Evolutionary conservation across 2,113 vertebrate species (phyloP).

Genomic region (Clarias magur): DNA sequence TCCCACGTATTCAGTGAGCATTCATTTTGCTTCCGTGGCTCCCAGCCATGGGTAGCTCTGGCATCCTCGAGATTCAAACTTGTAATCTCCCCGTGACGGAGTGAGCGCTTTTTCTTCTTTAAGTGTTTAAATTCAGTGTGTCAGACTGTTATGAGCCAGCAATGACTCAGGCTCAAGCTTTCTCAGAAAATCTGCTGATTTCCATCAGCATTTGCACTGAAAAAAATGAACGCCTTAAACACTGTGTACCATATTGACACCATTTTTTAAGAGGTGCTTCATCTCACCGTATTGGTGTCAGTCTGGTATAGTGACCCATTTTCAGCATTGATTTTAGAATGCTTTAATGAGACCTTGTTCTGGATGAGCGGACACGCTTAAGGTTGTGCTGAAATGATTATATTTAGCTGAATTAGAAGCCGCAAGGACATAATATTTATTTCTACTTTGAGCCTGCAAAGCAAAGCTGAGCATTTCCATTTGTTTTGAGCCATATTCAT

Average conservation of each 20-base stretch:
- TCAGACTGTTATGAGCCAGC: not conserved
- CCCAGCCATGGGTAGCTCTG: not conserved
- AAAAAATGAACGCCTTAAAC: not conserved
- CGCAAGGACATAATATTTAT: not conserved
- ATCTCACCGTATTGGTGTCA: not conserved
- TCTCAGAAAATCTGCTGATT: not conserved
- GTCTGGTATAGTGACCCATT: constrained; percentile 16
- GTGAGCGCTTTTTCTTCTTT: not conserved
- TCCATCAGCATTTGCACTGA: not conserved
- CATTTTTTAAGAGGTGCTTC: not conserved
- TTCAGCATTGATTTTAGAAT: constrained; percentile 1
- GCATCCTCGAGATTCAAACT: not conserved
- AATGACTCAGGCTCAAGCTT: not conserved
- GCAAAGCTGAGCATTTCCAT: not conserved
- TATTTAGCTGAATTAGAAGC: not conserved
- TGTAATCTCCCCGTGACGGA: not conserved
- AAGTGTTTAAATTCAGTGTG: not conserved
- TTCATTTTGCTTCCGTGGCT: not conserved
- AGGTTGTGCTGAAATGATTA: not conserved
- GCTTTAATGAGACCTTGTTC: constrained; percentile 5
- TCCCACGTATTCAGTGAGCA: not conserved
- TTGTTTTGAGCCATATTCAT: not conserved
- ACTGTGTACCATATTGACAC: not conserved
- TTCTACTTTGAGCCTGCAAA: not conserved
- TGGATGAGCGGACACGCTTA: constrained; percentile 14